These are phyloP conservation scores for Stegodyphus dumicola DNA, from an alignment of 1,140 invertebrate genomes.

Conservation along the genomic window DNA sequence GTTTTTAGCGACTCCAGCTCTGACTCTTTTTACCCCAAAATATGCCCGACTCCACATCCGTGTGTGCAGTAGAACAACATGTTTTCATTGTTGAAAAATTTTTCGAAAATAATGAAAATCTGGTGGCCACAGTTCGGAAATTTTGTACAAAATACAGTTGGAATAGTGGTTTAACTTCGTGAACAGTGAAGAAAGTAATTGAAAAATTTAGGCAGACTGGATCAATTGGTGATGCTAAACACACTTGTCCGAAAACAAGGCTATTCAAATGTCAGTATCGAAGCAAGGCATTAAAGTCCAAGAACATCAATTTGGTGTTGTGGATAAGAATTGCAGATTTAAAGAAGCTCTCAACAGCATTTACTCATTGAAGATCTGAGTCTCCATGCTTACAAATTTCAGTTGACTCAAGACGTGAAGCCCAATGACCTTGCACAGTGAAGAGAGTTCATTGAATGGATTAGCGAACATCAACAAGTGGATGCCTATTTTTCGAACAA, in stretches of 20 bases:
- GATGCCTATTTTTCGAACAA: neutral
- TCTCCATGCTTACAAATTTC: constrained; percentile 50
- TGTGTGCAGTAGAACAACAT: constrained; percentile 30
- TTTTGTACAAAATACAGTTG: constrained; percentile 45
- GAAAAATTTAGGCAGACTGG: constrained; percentile 53
- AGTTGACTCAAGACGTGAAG: neutral
- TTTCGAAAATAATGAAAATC: constrained; percentile 49
- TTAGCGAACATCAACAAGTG: constrained; percentile 1
- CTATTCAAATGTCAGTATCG: constrained; percentile 23
- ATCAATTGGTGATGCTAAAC: constrained; percentile 56
- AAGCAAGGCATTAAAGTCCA: constrained; percentile 29
- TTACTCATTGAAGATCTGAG: constrained; percentile 4
- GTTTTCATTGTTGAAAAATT: constrained; percentile 45
- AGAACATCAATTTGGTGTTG: constrained; percentile 57
- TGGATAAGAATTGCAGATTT: constrained; percentile 51
- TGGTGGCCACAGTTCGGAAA: constrained; percentile 33
- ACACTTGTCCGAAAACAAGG: constrained; percentile 39
- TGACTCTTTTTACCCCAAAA: too few species aligned
- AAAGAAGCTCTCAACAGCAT: constrained; percentile 2
- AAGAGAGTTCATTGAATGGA: too few species aligned
- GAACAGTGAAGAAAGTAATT: constrained; percentile 36
- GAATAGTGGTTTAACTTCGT: constrained; percentile 53
- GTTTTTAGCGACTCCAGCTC: too few species aligned
- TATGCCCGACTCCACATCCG: too few species aligned
- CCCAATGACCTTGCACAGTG: too few species aligned